Base-by-base conservation (phyloP, 1,140 invertebrate genomes). In the Diploscapter pachys region DNA sequence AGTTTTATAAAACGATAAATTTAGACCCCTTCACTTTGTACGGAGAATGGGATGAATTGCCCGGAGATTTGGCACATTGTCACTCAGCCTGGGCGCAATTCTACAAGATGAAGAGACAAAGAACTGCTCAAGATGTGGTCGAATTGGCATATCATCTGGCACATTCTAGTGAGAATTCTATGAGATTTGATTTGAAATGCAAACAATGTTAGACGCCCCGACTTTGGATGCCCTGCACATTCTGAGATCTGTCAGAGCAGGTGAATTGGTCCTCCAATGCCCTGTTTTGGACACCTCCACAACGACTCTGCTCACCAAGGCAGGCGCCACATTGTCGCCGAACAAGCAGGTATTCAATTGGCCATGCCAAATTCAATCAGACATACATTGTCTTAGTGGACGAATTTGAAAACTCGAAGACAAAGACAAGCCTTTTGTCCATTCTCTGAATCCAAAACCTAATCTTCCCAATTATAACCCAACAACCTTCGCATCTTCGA, bases 111-210 rank as follows among this genome's bases (percentile, higher is more conserved):
- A 76, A 72, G 69, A 64, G 50, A 59, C 63, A 74, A 13, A 77
- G 73, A 68, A 68, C 5, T 67, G 66, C 65, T 8, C 75, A 78
- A 50, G 77, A 78, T 67, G 52, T 78, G 13, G 50, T 80, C n/a
- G 77, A 78, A 62, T 55, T 78, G 11, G 77, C 77, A 4, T 75
- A 78, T 51, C 77, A 75, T 65, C 57, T 78, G 50, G 70, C 74
- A 49, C 75, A 76, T 66, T 76, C 75, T n/a, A 63, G 70, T 53
- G 66, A 57, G 3, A 66, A 63, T 72, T 59, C 9, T 1, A 59
- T 9, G 31, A 49, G 61, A 76, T 76, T 74, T 64, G 13, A 48
- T 31, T 64, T 64, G 63, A 64, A 31, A 64, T 6, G 51, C 31
- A 9, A 53, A 52, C 54, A 51, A 48, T 78, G 54, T 64, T 54